Conservation (phyloP, 2,797 vertebrate species). For the Crax fasciolata region DNA sequence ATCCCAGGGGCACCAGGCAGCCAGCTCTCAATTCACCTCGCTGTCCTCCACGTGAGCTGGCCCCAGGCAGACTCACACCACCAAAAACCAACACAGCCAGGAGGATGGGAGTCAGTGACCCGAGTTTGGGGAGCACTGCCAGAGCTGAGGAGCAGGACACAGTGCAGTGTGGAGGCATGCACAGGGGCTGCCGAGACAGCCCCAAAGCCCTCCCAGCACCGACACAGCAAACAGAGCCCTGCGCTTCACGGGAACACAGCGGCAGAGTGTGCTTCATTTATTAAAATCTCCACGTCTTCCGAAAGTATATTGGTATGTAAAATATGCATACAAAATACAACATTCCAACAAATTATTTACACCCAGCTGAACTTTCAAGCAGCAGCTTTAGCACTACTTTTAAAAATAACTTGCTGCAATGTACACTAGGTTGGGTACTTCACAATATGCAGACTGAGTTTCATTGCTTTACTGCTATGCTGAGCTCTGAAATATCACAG, state of each 20-base stretch:
- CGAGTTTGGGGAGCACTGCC: background rate
- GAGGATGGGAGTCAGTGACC: background rate
- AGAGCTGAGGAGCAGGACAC: too few relatives aligned
- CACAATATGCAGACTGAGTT: conserved; percentile 48
- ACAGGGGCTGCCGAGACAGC: background rate
- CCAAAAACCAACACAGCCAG: background rate
- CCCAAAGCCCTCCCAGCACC: background rate
- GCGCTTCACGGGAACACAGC: conserved; percentile 64
- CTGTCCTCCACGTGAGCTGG: background rate
- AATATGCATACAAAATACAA: conserved; percentile 82
- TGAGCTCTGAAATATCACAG: conserved; percentile 61
- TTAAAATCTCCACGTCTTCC: conserved; percentile 74
- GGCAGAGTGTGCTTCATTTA: conserved; percentile 73
- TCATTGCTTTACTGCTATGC: conserved; percentile 35
- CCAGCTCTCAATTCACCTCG: too few relatives aligned
- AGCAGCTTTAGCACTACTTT: conserved; percentile 65
- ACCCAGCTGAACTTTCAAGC: conserved; percentile 69
- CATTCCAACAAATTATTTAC: conserved; percentile 79
- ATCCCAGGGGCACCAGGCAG: too few relatives aligned
- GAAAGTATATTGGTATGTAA: conserved; percentile 73
- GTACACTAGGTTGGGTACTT: conserved; percentile 49
- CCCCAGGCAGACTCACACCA: background rate
- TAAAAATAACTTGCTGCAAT: conserved; percentile 73
- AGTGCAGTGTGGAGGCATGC: too few relatives aligned
- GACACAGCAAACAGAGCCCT: conserved; percentile 60